Evolutionary conservation across 2,113 vertebrate genomes (phyloP).

Genomic region (Myotis davidii): DNA sequence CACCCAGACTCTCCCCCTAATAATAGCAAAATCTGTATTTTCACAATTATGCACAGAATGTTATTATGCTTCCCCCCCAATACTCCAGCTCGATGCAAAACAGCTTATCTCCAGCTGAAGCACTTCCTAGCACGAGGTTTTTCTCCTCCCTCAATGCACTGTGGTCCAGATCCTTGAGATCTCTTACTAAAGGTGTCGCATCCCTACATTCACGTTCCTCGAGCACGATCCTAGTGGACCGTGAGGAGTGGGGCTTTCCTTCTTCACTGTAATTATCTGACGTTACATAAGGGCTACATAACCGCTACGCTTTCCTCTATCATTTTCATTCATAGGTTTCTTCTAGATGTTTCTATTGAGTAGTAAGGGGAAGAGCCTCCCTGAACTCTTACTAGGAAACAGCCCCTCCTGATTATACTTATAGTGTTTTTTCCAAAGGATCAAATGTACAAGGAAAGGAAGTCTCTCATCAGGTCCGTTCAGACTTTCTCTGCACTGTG

Average conservation of each 20-base stretch:
- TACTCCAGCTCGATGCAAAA: constrained; percentile 9
- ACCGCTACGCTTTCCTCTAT: not conserved
- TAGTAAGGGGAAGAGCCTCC: not conserved
- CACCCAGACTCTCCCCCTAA: not conserved
- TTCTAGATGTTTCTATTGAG: constrained; percentile 32
- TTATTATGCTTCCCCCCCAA: not conserved
- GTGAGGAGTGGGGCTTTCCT: not conserved
- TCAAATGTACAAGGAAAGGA: not conserved
- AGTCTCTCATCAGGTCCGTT: constrained; percentile 37
- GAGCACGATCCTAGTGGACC: not conserved
- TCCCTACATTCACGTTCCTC: not conserved
- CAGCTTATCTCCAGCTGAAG: not conserved
- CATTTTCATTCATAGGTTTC: constrained; percentile 28
- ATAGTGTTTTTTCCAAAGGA: not conserved
- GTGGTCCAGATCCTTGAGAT: not conserved
- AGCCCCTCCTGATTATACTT: not conserved
- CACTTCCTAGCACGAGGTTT: not conserved
- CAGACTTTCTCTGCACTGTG: constrained; percentile 64
- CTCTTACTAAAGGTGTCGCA: not conserved
- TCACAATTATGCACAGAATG: constrained; percentile 27
- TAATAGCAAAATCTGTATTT: constrained; percentile 8
- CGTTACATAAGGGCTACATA: not conserved
- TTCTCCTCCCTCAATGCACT: not conserved
- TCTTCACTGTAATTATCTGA: not conserved
- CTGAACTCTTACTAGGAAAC: constrained; percentile 16